These are phyloP conservation scores for Aleadryas rufinucha DNA, from an alignment of 2,113 vertebrate species.

Conservation along the genomic window DNA sequence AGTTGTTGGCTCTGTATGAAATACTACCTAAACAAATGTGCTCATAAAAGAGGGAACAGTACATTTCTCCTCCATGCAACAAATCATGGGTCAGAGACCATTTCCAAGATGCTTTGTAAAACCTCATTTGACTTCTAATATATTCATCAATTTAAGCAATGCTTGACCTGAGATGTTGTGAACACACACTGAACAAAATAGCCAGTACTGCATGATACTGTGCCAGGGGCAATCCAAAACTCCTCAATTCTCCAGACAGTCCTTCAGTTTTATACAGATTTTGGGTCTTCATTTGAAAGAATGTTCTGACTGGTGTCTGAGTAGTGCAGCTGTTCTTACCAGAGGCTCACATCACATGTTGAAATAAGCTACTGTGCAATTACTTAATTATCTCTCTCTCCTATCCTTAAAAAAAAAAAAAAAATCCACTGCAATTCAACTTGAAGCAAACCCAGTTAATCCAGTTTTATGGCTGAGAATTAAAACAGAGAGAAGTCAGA, in stretches of 20 bases:
- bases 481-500: slow-evolving; percentile 14
- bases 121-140: slow-evolving; percentile 10
- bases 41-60: neutral
- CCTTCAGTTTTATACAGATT: neutral
- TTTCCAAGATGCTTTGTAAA: neutral
- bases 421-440: neutral
- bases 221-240: neutral
- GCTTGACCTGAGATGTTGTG: slow-evolving; percentile 20
- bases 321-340: slow-evolving; percentile 37
- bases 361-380: slow-evolving; percentile 56
- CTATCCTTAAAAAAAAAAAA: neutral
- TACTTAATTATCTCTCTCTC: slow-evolving; percentile 51
- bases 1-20: neutral
- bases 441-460: slow-evolving; percentile 49
- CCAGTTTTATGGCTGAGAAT: slow-evolving; percentile 34
- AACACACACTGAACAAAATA: neutral
- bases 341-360: slow-evolving; percentile 22
- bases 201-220: neutral
- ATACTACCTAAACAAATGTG: neutral
- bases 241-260: neutral
- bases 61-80: neutral
- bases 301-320: slow-evolving; percentile 17
- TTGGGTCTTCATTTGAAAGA: slow-evolving; percentile 6
- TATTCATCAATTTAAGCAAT: slow-evolving; percentile 12
- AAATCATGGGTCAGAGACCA: slow-evolving; percentile 28